phyloP scores from a whole-genome alignment of 2,888 invertebrate genomes.

The Sarcophaga variegata region DNA sequence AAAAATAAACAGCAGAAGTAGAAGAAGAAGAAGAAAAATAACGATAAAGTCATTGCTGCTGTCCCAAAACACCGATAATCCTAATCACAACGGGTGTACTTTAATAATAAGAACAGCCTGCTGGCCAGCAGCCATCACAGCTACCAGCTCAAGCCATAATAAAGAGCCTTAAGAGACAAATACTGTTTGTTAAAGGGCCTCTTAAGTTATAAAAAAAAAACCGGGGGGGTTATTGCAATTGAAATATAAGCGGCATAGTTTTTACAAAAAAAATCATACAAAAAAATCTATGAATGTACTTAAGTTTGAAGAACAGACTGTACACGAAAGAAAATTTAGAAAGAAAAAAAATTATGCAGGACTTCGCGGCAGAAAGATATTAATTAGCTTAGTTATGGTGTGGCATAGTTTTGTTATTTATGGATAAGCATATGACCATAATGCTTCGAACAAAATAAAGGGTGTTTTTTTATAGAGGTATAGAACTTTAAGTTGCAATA shows the following conservation, averaged over 20 bases:
- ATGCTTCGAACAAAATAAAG: no score
- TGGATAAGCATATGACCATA: no score
- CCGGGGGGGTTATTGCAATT: neutral
- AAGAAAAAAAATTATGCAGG: no score
- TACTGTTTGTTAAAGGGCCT: slow-evolving; percentile 3
- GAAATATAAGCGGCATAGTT: slow-evolving; percentile 41
- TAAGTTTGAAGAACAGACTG: neutral
- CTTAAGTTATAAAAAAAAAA: slow-evolving; percentile 41
- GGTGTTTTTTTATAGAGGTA: no score
- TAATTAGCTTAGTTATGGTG: no score
- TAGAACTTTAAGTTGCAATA: no score
- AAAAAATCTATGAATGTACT: slow-evolving; percentile 26
- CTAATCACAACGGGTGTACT: slow-evolving; percentile 69
- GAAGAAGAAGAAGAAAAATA: neutral
- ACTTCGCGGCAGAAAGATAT: no score
- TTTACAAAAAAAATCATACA: slow-evolving; percentile 30
- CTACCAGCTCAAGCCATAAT: neutral
- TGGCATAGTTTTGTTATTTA: no score
- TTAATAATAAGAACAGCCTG: neutral
- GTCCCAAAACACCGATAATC: slow-evolving; percentile 67
- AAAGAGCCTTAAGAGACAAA: neutral
- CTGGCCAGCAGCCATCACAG: neutral
- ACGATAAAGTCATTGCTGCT: slow-evolving; percentile 69
- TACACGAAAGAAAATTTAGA: neutral
- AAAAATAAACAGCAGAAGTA: neutral